phyloP scores from a whole-genome alignment of 2,888 invertebrate genomes.

The Eilema caniola region DNA sequence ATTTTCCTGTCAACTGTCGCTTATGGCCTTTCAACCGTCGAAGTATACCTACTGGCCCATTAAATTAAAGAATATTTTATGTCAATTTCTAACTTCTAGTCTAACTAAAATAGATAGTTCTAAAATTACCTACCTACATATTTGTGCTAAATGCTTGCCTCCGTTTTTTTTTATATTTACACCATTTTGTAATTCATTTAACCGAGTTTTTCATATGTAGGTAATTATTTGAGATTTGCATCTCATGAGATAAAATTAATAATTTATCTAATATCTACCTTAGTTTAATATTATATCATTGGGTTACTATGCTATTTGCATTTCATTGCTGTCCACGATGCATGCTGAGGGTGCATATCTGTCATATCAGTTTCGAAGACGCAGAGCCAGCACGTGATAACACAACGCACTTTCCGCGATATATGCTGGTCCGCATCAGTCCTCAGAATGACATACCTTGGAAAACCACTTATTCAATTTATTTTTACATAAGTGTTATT shows the following conservation, averaged over 20 bases:
- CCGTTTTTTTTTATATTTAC: conserved; percentile 33
- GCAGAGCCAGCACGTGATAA: no score
- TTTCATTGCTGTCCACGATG: no score
- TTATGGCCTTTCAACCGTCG: background rate
- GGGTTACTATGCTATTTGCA: no score
- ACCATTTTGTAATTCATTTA: conserved; percentile 14
- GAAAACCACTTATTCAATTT: no score
- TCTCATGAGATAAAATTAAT: background rate
- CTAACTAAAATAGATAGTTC: background rate
- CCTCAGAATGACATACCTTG: no score
- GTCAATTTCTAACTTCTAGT: conserved; percentile 15
- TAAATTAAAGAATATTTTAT: conserved; percentile 21
- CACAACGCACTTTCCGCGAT: no score
- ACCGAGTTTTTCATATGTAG: no score
- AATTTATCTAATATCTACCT: background rate
- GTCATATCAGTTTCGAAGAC: no score
- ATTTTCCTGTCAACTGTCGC: background rate
- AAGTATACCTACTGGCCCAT: background rate
- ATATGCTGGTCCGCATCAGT: no score
- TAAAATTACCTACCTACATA: conserved; percentile 1
- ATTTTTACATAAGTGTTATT: no score
- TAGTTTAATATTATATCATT: background rate
- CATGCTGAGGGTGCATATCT: no score
- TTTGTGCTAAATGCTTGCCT: background rate
- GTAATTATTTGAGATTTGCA: background rate